These are phyloP conservation scores for Troides oblongomaculatus DNA, from an alignment of 2,888 invertebrate genomes.

Conservation along the genomic window DNA sequence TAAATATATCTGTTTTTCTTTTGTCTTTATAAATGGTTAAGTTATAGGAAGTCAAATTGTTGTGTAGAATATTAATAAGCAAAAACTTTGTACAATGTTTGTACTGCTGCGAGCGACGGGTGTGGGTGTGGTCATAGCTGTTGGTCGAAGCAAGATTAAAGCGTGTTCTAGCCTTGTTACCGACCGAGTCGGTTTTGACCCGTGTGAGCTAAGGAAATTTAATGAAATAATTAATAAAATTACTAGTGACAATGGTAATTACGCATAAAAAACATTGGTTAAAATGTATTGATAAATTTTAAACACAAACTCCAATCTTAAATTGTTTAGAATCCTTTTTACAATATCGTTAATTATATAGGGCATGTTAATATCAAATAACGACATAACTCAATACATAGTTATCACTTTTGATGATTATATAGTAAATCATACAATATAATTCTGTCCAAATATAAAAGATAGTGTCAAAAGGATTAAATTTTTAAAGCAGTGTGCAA, in stretches of 20 bases:
- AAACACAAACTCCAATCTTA: not conserved
- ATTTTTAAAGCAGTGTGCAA: not conserved
- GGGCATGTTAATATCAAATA: too few species aligned
- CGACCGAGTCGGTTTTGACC: slow-evolving; percentile 25
- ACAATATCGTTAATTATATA: not conserved
- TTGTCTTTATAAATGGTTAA: not conserved
- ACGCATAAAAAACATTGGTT: not conserved
- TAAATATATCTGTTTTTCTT: not conserved
- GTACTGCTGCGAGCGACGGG: slow-evolving; percentile 5
- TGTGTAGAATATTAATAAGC: not conserved
- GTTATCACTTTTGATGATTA: too few species aligned
- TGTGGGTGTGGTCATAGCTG: slow-evolving; percentile 7
- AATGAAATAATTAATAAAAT: slow-evolving; percentile 19
- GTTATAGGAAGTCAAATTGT: not conserved
- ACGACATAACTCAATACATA: too few species aligned
- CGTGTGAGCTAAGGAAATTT: slow-evolving; percentile 24
- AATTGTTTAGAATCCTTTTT: not conserved
- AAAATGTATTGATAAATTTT: not conserved
- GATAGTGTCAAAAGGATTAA: not conserved
- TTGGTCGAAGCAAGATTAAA: slow-evolving; percentile 14
- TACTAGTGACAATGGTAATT: slow-evolving; percentile 11
- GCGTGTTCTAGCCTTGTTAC: slow-evolving; percentile 23
- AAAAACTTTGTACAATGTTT: not conserved
- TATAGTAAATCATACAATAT: too few species aligned
- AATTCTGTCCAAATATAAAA: too few species aligned